Evolutionary conservation across 2,888 invertebrate genomes (phyloP), one percentile per base, ranked within the genome.

Genomic region (Noctua fimbriata): DNA sequence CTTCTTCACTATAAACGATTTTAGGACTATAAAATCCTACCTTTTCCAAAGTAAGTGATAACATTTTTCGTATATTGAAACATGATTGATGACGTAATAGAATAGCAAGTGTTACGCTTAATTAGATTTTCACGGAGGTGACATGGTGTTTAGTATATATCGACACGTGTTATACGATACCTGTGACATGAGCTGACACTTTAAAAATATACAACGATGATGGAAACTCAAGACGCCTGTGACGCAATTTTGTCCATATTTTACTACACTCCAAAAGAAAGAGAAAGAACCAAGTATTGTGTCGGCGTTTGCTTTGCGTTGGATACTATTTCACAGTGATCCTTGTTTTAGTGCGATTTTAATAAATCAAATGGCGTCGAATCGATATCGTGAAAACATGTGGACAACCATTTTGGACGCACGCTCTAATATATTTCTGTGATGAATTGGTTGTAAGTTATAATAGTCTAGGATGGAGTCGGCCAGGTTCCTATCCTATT

Each of bases 11-110:
- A 87, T 82, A 88, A 86, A 88, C 88, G 88, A 89, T 90, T 87
- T 91, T 92, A 94, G 96, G 95, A 95, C 94, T 92, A 93, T 93
- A 95, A 94, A 95, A 95, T 94, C 96, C 95, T 95, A 94, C 90
- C 91, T 93, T 92, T 92, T 92, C 89, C 89, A 93, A 95, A 96
- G 96, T 96, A 93, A 96, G 96, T 96, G 90, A 49, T 60, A 44
- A 58, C 6, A 36, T 73, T 76, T 74, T 63, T 69, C 21, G 7
- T 75, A 16, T 74, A 71, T n/a, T 52, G 41, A 58, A n/a, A 55
- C 24, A 70, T 86, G 32, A 69, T 73, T 63, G 32, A 72, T 73
- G 55, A 75, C 28, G 41, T 85, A 71, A 76, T 7, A 60, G 12
- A 41, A 47, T 76, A n/a, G n/a, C 28, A 74, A 73, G 73, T 76